Base-by-base conservation (phyloP, 1,140 invertebrate species). In the Drosophila nigromelanica region DNA sequence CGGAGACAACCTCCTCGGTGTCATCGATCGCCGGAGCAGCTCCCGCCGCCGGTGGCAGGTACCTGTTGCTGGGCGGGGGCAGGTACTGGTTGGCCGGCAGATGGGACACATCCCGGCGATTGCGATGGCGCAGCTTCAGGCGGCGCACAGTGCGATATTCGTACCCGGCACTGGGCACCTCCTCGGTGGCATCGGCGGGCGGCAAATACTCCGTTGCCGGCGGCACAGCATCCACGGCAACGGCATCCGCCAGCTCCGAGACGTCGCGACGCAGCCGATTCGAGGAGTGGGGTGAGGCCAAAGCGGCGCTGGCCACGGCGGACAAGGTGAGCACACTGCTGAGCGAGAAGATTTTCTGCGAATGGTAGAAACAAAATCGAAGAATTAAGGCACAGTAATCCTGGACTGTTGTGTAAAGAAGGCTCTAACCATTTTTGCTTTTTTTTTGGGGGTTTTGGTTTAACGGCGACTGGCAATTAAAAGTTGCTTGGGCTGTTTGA, bases 261-360 rank as follows among this genome's bases (percentile, higher is more conserved):
- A 87, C 82, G 74, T 87, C 82, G 7, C 78, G 79, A 24, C 68
- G 72, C 5, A 80, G 62, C 0, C 79, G 82, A 24, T 67, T 10
- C 0, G 61, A 24, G 12, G 43, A 27, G 24, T 76, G 78, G 2
- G 85, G 80, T 35, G 74, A 79, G 37, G 80, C 81, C 62, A 83
- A 43, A 14, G 83, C 80, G 40, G 73, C 75, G 35, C 85, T 89
- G 73, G 83, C 83, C 55, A 89, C 79, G 24, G 83, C 83, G 15
- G 83, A 89, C 1, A 89, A 59, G 47, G 83, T 82, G 52, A 87
- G 64, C 21, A 86, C 73, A 64, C 78, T 54, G 50, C 64, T 54
- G 42, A 87, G 70, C 50, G 90, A 69, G 73, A 83, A 87, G 79
- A 90, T 71, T 91, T 91, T 91, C 90, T 91, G 50, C 2, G 62